Base-by-base conservation (phyloP, 1,140 invertebrate species). In the Papilio aristodemus region DNA sequence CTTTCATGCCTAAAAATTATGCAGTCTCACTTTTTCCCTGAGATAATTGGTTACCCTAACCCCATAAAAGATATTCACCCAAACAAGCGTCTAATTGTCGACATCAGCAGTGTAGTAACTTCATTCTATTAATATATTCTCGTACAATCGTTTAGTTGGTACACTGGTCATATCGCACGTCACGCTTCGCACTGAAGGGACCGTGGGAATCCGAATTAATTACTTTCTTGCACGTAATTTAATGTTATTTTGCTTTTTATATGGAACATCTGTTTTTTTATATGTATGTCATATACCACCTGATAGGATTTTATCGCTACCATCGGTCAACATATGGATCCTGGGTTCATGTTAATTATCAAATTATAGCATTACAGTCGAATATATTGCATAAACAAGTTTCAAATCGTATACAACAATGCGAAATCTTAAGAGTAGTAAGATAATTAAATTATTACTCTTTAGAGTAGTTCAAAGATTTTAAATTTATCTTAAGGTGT, bases 131-230 rank as follows among this genome's bases (percentile, higher is more conserved):
- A 73, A 79, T 80, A 75, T 72, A 78, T 74, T 72, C 39, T 37
- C 39, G 17, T 74, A 68, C 67, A 57, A 84, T 72, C 80, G 73
- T 78, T 84, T 84, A 80, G 59, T 69, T 77, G 67, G 67, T 76
- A 73, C 69, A 70, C 78, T 74, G 72, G 37, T 69, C 81, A 86
- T 86, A 86, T 83, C 81, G 84, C 81, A 78, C 82, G 67, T 73
- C 68, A 84, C 71, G 82, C 72, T 78, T 74, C 67, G 77, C 67
- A 73, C 71, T 62, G 60, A 72, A 72, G 76, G 73, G 68, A 54
- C 36, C 54, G 74, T 84, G 80, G 74, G 79, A 83, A 83, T 50
- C 72, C 32, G 36, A 38, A 60, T 19, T 58, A 32, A 58, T 36
- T 58, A 32, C 0, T 50, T 13, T 25, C 19, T 13, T 4, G 9